Evolutionary conservation across 2,888 invertebrate genomes (phyloP), one percentile per base, ranked within the genome.

Genomic region (Orthonychiurus folsomi): DNA sequence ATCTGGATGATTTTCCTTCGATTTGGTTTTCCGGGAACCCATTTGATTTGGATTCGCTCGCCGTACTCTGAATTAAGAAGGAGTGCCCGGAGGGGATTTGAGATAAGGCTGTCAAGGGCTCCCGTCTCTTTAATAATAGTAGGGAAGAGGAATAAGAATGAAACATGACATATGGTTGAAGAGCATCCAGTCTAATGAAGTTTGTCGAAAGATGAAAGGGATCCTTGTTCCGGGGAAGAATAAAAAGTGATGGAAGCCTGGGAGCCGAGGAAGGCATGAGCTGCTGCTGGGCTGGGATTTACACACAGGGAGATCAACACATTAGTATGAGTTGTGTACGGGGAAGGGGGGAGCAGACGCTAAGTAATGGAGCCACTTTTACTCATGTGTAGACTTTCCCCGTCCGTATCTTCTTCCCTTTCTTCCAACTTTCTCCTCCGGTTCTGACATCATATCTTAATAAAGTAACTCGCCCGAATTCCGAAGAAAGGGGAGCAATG

Each of bases 121-220:
- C 9, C 5, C 37, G 37, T 15, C 15, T 37, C 15, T 37, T 9
- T 37, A 37, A 37, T 37, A 37, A 37, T 37, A 15, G 37, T n/a
- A 37, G 37, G 15, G 37, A 37, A 37, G 37, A 37, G 15, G 37
- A 37, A 37, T 37, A 37, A 37, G 37, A 37, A 37, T 9, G 37
- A 37, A 37, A 37, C 37, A 37, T 37, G 37, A 37, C 37, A 37
- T 37, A 37, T 37, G 37, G 37, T n/a, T 37, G 37, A 37, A 37
- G 37, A 37, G 37, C 37, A 37, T 37, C n/a, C 37, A 37, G 37
- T 37, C 52, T 59, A 50, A 59, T 52, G 59, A 50, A 50, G 26
- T 48, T 48, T 59, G 37, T 37, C 24, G 50, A 50, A 26, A 50
- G 59, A 59, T 59, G 59, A 48, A 59, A 50, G 59, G 50, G 27